Evolutionary conservation across 2,888 invertebrate species (phyloP).

Genomic region (Drosophila yooni): DNA sequence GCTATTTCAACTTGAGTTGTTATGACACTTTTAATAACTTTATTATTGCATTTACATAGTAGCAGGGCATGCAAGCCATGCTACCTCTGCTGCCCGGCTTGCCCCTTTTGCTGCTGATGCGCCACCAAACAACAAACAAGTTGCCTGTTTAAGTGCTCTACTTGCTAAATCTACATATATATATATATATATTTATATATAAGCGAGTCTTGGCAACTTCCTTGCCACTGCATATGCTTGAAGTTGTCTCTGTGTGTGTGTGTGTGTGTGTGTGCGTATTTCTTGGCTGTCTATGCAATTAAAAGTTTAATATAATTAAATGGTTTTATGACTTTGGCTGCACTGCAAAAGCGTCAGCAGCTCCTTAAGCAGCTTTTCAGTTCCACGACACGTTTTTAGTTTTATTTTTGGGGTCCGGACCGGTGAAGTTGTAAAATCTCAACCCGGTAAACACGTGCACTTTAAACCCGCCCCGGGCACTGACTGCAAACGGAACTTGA

Average conservation of each 20-base stretch:
- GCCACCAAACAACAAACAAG: conserved; percentile 51
- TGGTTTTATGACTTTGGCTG: conserved; percentile 81
- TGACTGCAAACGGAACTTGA: conserved; percentile 50
- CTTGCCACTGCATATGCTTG: conserved; percentile 63
- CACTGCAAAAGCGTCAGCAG: conserved; percentile 47
- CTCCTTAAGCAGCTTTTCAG: conserved; percentile 48
- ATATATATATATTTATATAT: conserved; percentile 9
- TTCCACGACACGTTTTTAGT: conserved; percentile 51
- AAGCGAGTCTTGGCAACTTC: conserved; percentile 28
- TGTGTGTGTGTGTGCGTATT: conserved; percentile 41
- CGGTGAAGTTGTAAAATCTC: conserved; percentile 45
- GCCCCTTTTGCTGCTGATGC: conserved; percentile 2
- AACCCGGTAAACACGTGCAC: conserved; percentile 65
- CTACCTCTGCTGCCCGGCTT: background rate
- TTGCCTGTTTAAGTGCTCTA: conserved; percentile 59
- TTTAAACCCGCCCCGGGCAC: conserved; percentile 48
- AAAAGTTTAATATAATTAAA: conserved; percentile 84
- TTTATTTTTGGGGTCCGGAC: conserved; percentile 1
- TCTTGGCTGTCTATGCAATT: conserved; percentile 80
- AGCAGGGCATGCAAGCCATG: conserved; percentile 56
- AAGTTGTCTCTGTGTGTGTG: conserved; percentile 43
- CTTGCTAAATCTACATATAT: background rate
- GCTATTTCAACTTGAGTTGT: conserved; percentile 82
- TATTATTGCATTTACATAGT: conserved; percentile 83
- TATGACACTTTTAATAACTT: conserved; percentile 85